Evolutionary conservation across 2,113 vertebrate species (phyloP).

Genomic region (Bathybates hornii): DNA sequence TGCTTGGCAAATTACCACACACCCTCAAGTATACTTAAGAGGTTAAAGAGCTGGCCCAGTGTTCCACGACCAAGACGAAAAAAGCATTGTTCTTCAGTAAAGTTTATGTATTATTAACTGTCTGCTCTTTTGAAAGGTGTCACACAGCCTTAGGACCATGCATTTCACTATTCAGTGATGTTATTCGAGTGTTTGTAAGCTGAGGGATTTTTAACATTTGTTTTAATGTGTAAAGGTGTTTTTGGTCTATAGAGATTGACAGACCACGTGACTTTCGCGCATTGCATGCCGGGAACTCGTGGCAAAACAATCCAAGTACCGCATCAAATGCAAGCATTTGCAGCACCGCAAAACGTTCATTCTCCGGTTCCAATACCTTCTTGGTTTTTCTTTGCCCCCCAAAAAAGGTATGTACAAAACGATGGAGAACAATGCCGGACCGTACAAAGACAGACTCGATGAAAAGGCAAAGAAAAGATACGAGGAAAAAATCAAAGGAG

Average conservation of each 20-base stretch:
- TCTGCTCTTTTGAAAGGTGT: neutral
- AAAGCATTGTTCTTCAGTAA: neutral
- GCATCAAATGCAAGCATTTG: no score
- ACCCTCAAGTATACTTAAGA: neutral
- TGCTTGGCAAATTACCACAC: neutral
- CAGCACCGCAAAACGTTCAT: no score
- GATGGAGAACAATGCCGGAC: no score
- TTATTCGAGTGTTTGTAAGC: neutral
- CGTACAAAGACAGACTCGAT: no score
- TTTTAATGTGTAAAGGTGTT: neutral
- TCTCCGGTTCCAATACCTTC: no score
- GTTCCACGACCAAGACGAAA: neutral
- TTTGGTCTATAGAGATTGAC: neutral
- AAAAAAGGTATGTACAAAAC: no score
- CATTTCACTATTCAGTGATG: neutral
- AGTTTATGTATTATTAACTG: neutral
- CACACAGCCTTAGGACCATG: neutral
- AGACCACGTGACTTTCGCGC: no score
- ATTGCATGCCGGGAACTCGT: no score
- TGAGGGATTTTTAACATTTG: neutral
- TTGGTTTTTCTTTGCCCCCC: no score
- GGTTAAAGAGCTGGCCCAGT: neutral
- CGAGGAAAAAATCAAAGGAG: no score
- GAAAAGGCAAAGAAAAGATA: no score
- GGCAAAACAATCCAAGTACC: no score